A percentile compares a stretch with the other conserved stretches of the same genome.
Conservation (phyloP, 2,797 vertebrate species). For the Spinibarbus caldwelli region DNA sequence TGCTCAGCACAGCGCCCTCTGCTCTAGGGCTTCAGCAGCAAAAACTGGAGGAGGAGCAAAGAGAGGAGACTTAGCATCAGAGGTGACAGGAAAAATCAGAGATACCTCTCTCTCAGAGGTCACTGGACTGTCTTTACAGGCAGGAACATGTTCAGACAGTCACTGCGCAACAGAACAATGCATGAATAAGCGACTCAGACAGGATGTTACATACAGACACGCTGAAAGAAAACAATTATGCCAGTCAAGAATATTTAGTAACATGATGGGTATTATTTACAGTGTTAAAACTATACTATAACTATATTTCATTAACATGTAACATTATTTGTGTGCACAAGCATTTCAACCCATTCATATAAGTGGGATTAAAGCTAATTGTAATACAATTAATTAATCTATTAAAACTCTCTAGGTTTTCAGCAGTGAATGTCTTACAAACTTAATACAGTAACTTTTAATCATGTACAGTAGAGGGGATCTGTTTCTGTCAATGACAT, state of each 20-base stretch:
- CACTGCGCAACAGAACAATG: constrained; percentile 8
- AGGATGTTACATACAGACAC: not conserved
- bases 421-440: not conserved
- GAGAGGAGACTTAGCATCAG: constrained; percentile 16
- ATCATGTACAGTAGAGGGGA: not conserved
- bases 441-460: not conserved
- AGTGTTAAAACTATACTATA: not conserved
- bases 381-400: not conserved
- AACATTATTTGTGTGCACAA: not conserved
- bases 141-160: not conserved
- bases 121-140: constrained; percentile 5
- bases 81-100: constrained; percentile 42
- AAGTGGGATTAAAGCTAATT: not conserved
- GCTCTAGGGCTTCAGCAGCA: constrained; percentile 65
- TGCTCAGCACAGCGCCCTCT: constrained; percentile 72
- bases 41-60: constrained; percentile 68
- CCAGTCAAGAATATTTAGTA: not conserved
- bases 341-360: not conserved
- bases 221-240: not conserved
- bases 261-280: not conserved
- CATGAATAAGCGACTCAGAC: not conserved
- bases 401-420: not conserved
- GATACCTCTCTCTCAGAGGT: constrained; percentile 14
- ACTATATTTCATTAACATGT: not conserved
- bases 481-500: not conserved